Base-by-base conservation (phyloP, 2,888 invertebrate genomes). In the Heliconius charithonia region DNA sequence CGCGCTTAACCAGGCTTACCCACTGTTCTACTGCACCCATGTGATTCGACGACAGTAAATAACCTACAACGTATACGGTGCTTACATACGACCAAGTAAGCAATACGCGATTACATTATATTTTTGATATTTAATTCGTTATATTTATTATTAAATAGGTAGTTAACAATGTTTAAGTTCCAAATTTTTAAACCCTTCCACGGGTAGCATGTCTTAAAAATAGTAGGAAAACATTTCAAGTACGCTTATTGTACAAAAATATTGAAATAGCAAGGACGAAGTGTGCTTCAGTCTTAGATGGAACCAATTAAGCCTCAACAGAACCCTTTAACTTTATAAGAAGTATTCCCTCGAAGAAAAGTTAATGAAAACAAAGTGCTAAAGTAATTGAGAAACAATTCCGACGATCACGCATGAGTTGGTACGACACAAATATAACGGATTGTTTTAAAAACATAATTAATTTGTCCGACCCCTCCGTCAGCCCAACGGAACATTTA, bases 361-460 rank as follows among this genome's bases (percentile, higher is more conserved):
- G 93, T 92, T 89, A 91, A 92, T 92, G 91, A 90, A 91, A 92
- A 93, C 93, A 94, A 93, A 94, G 93, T 90, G 90, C 86, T 88
- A 85, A 92, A 93, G 93, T 93, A 93, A 93, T 93, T 88, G 92
- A 93, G 91, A 92, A 95, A 94, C 94, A 94, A 94, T 94, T 95
- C 90, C 87, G 90, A 90, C 89, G 88, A 90, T 90, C 92, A 94
- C 93, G 94, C 95, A 93, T 94, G 93, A 94, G 90, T 93, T 88
- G 92, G 85, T 89, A 85, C 92, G 89, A 86, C 87, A 92, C 92
- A 93, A 95, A 93, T 94, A 91, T 91, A 92, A 91, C 89, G 90
- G 91, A 94, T 94, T 95, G 95, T 95, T 95, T 95, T 94, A 90
- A 94, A 94, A 95, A 94, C 92, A 92, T 93, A 92, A 94, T 93